Evolutionary conservation across 2,797 vertebrate species (phyloP).

Genomic region (Sebastes oblongus): DNA sequence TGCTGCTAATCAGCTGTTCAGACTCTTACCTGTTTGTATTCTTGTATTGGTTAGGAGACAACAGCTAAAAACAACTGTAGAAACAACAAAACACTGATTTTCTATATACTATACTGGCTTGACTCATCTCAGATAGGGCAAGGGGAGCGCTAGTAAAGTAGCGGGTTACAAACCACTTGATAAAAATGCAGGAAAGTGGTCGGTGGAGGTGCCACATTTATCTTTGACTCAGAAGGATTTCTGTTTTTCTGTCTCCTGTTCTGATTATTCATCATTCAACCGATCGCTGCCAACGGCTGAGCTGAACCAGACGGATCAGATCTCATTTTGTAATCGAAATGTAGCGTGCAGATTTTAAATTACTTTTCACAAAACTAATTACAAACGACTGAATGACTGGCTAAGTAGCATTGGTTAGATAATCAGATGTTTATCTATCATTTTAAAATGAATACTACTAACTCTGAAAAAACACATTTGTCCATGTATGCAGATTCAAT

Average conservation of each 20-base stretch:
- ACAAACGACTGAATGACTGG: too few species aligned
- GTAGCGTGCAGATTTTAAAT: too few species aligned
- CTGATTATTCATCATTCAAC: neutral
- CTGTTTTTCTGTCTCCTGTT: neutral
- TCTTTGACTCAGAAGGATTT: neutral
- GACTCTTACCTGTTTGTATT: neutral
- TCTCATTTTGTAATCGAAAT: neutral
- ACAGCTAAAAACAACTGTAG: neutral
- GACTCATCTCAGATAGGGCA: neutral
- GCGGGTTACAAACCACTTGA: neutral
- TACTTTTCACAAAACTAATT: too few species aligned
- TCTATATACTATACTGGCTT: neutral
- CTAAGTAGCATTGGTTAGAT: too few species aligned
- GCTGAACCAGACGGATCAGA: neutral
- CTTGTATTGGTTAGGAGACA: neutral
- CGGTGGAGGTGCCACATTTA: neutral
- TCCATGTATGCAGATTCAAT: neutral
- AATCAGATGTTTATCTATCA: too few species aligned
- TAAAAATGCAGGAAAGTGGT: neutral
- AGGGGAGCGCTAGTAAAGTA: neutral
- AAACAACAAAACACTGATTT: neutral
- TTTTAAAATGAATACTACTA: neutral
- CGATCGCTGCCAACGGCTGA: neutral
- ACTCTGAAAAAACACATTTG: neutral
- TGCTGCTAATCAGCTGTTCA: constrained; percentile 38